phyloP scores from a whole-genome alignment of 1,140 invertebrate genomes.

The Mylabris phalerata region DNA sequence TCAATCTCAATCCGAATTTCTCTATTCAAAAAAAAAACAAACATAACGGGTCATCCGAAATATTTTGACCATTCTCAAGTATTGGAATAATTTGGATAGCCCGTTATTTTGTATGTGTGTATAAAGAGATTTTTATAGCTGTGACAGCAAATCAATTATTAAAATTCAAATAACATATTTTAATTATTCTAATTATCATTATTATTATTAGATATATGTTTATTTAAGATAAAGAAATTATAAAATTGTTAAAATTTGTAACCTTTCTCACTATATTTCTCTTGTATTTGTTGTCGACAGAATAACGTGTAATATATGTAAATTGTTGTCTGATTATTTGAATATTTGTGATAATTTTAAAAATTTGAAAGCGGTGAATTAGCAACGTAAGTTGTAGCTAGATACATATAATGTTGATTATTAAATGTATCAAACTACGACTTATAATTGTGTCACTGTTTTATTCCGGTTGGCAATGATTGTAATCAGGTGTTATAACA shows the following conservation, averaged over 20 bases:
- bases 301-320: too few relatives aligned
- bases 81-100: too few relatives aligned
- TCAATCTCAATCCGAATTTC: slow-evolving; percentile 23
- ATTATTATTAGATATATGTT: neutral
- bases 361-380: too few relatives aligned
- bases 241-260: slow-evolving; percentile 4
- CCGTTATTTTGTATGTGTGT: slow-evolving; percentile 17
- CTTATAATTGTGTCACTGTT: neutral
- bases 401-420: neutral
- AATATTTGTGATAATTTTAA: too few relatives aligned
- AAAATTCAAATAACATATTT: neutral
- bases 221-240: slow-evolving; percentile 6
- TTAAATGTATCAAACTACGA: neutral
- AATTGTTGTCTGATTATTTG: too few relatives aligned
- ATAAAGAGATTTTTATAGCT: slow-evolving; percentile 23
- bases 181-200: too few relatives aligned
- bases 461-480: neutral
- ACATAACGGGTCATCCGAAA: too few relatives aligned
- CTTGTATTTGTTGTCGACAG: too few relatives aligned
- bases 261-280: neutral
- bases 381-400: neutral
- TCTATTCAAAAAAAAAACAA: too few relatives aligned
- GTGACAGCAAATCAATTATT: slow-evolving; percentile 27
- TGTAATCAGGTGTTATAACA: neutral
- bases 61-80: too few relatives aligned